Evolutionary conservation across 2,888 invertebrate species (phyloP).

Genomic region (Heliconius sara): DNA sequence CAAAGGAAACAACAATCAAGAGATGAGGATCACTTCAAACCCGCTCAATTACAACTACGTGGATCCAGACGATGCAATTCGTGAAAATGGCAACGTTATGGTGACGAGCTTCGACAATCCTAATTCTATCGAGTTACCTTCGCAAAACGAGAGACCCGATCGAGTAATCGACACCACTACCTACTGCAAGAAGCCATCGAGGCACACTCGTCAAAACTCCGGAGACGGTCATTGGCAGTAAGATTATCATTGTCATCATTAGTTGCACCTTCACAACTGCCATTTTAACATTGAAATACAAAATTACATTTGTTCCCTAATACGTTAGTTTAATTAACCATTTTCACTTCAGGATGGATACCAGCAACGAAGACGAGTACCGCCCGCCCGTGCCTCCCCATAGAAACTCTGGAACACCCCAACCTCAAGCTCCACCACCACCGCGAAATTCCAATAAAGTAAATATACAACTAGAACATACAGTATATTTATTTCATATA

Average conservation of each 20-base stretch:
- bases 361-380: constrained; percentile 84
- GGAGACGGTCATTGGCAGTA: constrained; percentile 81
- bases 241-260: constrained; percentile 64
- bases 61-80: constrained; percentile 86
- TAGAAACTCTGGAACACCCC: constrained; percentile 86
- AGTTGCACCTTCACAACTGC: constrained; percentile 51
- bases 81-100: constrained; percentile 79
- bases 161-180: constrained; percentile 86
- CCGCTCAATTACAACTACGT: constrained; percentile 89
- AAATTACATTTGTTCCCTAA: neutral
- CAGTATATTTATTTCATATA: neutral
- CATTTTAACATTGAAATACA: constrained; percentile 46
- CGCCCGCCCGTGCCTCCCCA: constrained; percentile 95
- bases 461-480: constrained; percentile 48
- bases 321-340: constrained; percentile 31
- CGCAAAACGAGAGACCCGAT: constrained; percentile 71
- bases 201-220: constrained; percentile 69
- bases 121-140: constrained; percentile 88
- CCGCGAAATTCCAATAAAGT: constrained; percentile 79
- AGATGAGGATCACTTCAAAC: constrained; percentile 91
- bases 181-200: constrained; percentile 86
- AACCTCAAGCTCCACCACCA: constrained; percentile 68
- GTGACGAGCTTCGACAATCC: constrained; percentile 90
- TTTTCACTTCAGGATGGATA: constrained; percentile 72
- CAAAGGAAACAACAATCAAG: constrained; percentile 69